Evolutionary conservation across 2,113 vertebrate species (phyloP).

Genomic region (Labeo rohita): DNA sequence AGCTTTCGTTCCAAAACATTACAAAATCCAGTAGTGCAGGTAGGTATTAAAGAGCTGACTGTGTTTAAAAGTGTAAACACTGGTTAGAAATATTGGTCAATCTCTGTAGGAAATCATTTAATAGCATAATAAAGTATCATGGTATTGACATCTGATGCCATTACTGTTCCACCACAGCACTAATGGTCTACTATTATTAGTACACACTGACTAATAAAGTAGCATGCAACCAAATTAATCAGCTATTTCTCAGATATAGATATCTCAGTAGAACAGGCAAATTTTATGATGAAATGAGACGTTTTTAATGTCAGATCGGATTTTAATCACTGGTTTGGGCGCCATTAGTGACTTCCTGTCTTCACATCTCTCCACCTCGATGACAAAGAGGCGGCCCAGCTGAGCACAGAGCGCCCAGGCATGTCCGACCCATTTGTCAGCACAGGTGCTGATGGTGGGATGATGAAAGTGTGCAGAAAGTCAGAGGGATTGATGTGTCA

Average conservation of each 20-base stretch:
- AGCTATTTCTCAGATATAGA: not conserved
- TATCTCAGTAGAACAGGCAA: not conserved
- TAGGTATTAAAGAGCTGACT: not conserved
- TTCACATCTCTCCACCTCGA: not conserved
- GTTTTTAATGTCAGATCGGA: slow-evolving; percentile 20
- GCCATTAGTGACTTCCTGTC: not conserved
- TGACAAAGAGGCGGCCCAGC: slow-evolving; percentile 4
- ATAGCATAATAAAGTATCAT: not conserved
- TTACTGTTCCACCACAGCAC: not conserved
- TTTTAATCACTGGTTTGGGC: slow-evolving; percentile 12
- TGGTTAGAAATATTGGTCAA: not conserved
- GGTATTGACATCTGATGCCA: not conserved
- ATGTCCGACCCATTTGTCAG: slow-evolving; percentile 25
- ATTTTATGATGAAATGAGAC: not conserved
- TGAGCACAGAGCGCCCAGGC: not conserved
- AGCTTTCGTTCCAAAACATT: not conserved
- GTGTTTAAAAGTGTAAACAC: not conserved
- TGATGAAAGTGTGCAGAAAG: slow-evolving; percentile 29
- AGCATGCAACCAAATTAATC: not conserved
- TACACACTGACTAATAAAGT: not conserved
- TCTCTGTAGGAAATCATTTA: not conserved
- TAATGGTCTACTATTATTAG: not conserved
- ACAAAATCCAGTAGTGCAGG: not conserved
- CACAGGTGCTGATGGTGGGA: slow-evolving; percentile 23
- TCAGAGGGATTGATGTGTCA: not conserved